phyloP scores from a whole-genome alignment of 2,113 vertebrate species.

The Bothrops jararaca region DNA sequence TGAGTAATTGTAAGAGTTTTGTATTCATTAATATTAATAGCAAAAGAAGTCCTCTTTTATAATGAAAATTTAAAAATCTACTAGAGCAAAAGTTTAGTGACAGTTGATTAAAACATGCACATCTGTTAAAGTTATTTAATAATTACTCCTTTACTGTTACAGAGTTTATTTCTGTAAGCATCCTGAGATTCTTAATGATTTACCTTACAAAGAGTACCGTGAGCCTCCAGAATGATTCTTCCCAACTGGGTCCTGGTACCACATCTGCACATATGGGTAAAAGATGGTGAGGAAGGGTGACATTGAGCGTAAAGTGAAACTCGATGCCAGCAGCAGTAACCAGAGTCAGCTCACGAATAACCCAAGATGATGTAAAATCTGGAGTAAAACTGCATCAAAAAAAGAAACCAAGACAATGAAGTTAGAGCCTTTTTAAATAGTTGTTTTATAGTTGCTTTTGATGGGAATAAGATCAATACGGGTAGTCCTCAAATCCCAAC shows the following conservation, averaged over 20 bases:
- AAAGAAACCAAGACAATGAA: neutral
- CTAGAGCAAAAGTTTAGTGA: neutral
- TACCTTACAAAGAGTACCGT: slow-evolving; percentile 94
- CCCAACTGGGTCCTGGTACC: slow-evolving; percentile 96
- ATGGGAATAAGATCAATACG: neutral
- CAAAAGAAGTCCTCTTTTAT: neutral
- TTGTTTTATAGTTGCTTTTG: slow-evolving; percentile 8
- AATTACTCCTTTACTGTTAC: neutral
- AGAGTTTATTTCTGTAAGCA: fast-evolving
- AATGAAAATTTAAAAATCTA: neutral
- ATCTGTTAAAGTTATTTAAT: neutral
- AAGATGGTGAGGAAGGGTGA: slow-evolving; percentile 95
- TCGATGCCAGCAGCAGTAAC: slow-evolving; percentile 82
- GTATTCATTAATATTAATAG: neutral
- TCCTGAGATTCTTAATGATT: neutral
- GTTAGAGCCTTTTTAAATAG: neutral
- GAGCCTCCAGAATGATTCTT: slow-evolving; percentile 92
- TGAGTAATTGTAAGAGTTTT: neutral
- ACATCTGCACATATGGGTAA: slow-evolving; percentile 91
- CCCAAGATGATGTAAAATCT: slow-evolving; percentile 97
- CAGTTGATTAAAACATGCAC: neutral
- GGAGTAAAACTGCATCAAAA: slow-evolving; percentile 85
- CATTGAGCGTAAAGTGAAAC: slow-evolving; percentile 92
- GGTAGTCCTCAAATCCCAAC: neutral
- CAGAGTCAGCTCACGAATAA: slow-evolving; percentile 90